Evolutionary conservation across 2,113 vertebrate species (phyloP).

Genomic region (Mustela nigripes): DNA sequence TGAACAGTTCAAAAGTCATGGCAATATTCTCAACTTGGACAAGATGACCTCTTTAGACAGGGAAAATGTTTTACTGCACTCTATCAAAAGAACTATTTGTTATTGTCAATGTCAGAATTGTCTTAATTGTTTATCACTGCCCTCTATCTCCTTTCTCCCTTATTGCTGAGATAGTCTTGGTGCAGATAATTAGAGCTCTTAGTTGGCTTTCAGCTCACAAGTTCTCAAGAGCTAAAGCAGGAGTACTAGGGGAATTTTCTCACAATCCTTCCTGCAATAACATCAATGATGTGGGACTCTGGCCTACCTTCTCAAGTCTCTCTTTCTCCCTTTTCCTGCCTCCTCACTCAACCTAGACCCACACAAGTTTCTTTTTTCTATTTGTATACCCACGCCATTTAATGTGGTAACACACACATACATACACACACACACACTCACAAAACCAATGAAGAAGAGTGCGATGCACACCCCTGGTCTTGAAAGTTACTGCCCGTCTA

Average conservation of each 20-base stretch:
- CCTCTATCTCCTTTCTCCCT: background rate
- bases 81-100: background rate
- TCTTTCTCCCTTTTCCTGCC: background rate
- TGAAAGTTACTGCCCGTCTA: background rate
- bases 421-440: background rate
- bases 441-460: background rate
- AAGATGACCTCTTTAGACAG: background rate
- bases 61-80: background rate
- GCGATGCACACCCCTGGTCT: background rate
- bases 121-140: background rate
- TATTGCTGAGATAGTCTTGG: background rate
- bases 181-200: background rate
- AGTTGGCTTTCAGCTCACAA: background rate
- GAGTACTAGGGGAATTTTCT: constrained; percentile 2
- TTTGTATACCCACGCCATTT: background rate
- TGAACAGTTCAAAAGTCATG: constrained; percentile 9
- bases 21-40: background rate
- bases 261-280: background rate
- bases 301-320: background rate
- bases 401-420: background rate
- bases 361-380: background rate
- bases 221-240: background rate
- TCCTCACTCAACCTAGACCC: background rate
- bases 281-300: background rate
- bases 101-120: background rate